Base-by-base conservation (phyloP, 2,888 invertebrate genomes). In the Hyles lineata region DNA sequence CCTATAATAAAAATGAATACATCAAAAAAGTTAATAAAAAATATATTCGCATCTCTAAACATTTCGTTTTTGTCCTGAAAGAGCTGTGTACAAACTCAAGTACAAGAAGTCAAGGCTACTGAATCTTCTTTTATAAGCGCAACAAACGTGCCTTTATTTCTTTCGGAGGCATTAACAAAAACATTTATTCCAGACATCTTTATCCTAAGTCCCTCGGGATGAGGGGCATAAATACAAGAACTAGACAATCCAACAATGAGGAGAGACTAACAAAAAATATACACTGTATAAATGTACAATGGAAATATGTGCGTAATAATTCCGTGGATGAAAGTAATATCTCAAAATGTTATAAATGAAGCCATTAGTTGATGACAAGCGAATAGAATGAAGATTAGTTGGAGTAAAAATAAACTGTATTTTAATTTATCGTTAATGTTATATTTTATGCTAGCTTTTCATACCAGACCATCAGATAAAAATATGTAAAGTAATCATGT, bases 211-310 rank as follows among this genome's bases (percentile, higher is more conserved):
- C 50, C 67, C 43, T 62, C 23, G 67, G 67, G 50, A 67, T 23
- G 21, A 67, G 17, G 67, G 67, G 21, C 67, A 50, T 67, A 67
- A 67, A 67, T 67, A 67, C 50, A 67, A 67, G 32, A 67, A 50
- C 23, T 23, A 50, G 67, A 50, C 67, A 67, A 67, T 43, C 63
- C 43, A 17, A 43, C 35, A 50, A 67, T 50, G 67, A 67, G 43
- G 43, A 62, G 32, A 61, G 29, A 43, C 35, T 23, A 50, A 67
- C 67, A 67, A 67, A 67, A 67, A 67, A 67, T 67, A n/a, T 15
- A 6, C 29, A 29, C 29, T 29, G 29, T 29, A 29, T 29, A 29
- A 29, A 29, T 29, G 29, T 7, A 67, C 50, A 67, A 67, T 5
- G 43, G 67, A 67, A 67, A 50, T 23, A 50, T 50, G 67, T 15